These are phyloP conservation scores for Ellobius talpinus DNA, from an alignment of 2,113 vertebrate species.

Conservation along the genomic window DNA sequence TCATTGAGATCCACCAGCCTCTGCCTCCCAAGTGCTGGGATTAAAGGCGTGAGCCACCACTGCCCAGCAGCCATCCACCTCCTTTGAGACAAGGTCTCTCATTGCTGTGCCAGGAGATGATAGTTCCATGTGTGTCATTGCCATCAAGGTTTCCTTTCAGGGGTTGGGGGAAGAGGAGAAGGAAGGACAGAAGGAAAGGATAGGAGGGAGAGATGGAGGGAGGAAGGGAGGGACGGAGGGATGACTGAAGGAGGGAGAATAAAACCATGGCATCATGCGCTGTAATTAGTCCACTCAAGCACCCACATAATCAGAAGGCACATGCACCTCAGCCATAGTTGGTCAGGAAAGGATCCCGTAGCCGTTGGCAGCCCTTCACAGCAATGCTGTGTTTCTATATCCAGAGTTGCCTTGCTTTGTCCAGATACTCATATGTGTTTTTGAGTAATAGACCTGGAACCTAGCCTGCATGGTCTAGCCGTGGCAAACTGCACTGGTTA, in stretches of 20 bases:
- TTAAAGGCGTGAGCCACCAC: no score
- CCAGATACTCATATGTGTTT: background rate
- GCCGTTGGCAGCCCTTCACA: background rate
- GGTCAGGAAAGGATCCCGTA: background rate
- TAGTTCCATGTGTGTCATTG: background rate
- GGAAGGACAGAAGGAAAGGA: no score
- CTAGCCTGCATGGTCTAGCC: constrained; percentile 24
- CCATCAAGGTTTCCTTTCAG: background rate
- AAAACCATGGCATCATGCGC: background rate
- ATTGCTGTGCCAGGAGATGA: background rate
- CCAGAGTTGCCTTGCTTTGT: background rate
- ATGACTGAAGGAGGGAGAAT: background rate
- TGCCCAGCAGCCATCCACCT: background rate
- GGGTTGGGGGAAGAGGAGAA: background rate
- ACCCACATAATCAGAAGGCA: background rate
- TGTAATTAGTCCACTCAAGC: background rate
- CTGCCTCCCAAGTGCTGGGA: no score
- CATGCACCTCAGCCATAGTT: background rate
- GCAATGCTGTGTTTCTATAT: background rate
- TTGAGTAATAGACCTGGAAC: constrained; percentile 1
- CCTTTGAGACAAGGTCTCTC: background rate
- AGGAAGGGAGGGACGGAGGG: background rate
- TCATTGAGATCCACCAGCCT: no score
- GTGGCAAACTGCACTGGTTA: background rate
- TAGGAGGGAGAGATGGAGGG: no score